These are phyloP conservation scores for Orthosia incerta DNA, from an alignment of 2,888 invertebrate genomes.

Conservation along the genomic window DNA sequence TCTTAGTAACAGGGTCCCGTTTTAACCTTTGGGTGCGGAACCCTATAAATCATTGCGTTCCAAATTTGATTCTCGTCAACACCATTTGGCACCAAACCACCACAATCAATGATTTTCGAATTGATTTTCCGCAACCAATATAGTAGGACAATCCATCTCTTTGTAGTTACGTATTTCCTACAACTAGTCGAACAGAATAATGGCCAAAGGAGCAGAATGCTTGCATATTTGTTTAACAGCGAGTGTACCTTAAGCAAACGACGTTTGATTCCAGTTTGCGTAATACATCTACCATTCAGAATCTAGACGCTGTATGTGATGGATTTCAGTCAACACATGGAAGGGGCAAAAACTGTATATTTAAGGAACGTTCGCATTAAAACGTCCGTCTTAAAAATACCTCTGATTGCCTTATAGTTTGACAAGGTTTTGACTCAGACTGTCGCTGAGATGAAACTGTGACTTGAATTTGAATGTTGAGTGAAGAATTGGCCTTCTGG, in stretches of 20 bases:
- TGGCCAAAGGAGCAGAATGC: background rate
- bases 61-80: too few species aligned
- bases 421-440: too few species aligned
- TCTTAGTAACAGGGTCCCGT: too few species aligned
- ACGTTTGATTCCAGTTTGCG: background rate
- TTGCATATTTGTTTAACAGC: background rate
- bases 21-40: too few species aligned
- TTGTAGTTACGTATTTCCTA: background rate
- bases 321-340: background rate
- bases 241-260: background rate
- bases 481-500: too few species aligned
- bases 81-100: too few species aligned
- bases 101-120: background rate
- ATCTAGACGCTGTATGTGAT: background rate
- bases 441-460: too few species aligned
- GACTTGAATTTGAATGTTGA: too few species aligned
- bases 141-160: background rate
- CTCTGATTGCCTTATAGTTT: too few species aligned
- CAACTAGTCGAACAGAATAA: constrained; percentile 1
- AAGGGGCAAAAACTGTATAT: background rate
- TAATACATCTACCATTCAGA: background rate
- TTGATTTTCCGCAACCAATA: background rate
- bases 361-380: background rate
- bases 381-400: too few species aligned
- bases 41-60: too few species aligned